Evolutionary conservation across 2,797 vertebrate species (phyloP), one percentile per base, ranked within the genome.

Genomic region (Macrochelys suwanniensis): DNA sequence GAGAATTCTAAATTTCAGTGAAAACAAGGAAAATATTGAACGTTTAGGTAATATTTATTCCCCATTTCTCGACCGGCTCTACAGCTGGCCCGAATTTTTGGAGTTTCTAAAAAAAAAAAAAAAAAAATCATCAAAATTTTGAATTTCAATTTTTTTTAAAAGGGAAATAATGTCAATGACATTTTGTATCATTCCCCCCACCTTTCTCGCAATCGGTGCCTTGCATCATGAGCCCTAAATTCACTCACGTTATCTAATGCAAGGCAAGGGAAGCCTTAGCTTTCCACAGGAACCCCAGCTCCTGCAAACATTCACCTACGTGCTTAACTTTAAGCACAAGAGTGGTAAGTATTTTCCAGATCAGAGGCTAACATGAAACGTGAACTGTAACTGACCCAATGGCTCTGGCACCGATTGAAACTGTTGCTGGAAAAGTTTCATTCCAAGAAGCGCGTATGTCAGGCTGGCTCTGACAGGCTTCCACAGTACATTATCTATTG

Each of bases 251-350:
- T 0, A 74, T 37, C 81, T 51, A 23, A 3, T 0, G 80, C 80
- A 42, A 3, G 71, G 87, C 6, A 37, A 68, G 51, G 57, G 78
- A 0, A 0, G 79, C 65, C 0, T 0, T 0, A 0, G 21, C 23
- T 11, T 0, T 82, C 2, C 0, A 0, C 68, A 5, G 50, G 0
- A 5, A 54, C 56, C n/a, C 82, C 19, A 92, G 54, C 59, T 19
- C 53, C 89, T 26, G 47, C 28, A 87, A 82, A 65, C 37, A 65
- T 82, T 88, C 19, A 91, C 85, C 82, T 23, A 11, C 19, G 23
- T 0, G 2, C 84, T 16, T 53, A 0, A 1, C 0, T 0, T 31
- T 51, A 65, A 84, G 76, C 2, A 45, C 2, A 2, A 33, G 82
- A 85, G 84, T 50, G 11, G 47, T 5, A n/a, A 11, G 3, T 11